Percentiles rank a stretch among this genome's conserved stretches.
Conservation (phyloP, 1,140 invertebrate species). For the Solen grandis region DNA sequence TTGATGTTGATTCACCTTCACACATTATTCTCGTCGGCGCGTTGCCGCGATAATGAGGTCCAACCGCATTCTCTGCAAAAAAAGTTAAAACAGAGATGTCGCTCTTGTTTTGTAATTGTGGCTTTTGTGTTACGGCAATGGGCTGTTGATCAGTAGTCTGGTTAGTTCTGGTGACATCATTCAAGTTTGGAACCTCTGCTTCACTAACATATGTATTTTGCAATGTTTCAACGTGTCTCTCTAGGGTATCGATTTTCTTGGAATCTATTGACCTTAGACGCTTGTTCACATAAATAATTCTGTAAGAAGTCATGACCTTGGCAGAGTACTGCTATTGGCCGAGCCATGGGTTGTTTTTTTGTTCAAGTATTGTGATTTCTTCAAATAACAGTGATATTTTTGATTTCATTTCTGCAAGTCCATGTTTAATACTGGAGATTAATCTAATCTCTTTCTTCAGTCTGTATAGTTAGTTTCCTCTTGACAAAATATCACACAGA, state of each 20-base stretch:
- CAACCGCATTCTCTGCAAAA: no score
- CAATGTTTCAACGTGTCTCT: not conserved
- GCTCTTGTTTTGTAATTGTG: no score
- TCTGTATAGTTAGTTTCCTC: no score
- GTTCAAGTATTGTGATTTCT: not conserved
- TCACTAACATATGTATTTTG: not conserved
- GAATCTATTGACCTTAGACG: not conserved
- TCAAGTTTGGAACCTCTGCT: no score
- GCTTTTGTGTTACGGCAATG: not conserved
- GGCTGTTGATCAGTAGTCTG: not conserved
- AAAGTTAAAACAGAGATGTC: no score
- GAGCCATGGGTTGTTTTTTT: not conserved
- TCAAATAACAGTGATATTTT: not conserved
- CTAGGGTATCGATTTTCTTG: not conserved
- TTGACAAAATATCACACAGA: no score
- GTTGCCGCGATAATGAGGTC: no score
- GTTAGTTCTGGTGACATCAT: no score
- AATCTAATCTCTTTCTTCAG: no score
- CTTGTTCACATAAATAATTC: not conserved
- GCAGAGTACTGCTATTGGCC: not conserved
- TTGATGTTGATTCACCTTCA: no score
- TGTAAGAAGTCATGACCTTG: not conserved
- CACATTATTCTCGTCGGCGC: no score
- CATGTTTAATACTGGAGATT: no score
- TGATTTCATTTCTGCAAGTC: not conserved